Conservation (phyloP, 1,140 invertebrate species). For the Drosophila pallidifrons region DNA sequence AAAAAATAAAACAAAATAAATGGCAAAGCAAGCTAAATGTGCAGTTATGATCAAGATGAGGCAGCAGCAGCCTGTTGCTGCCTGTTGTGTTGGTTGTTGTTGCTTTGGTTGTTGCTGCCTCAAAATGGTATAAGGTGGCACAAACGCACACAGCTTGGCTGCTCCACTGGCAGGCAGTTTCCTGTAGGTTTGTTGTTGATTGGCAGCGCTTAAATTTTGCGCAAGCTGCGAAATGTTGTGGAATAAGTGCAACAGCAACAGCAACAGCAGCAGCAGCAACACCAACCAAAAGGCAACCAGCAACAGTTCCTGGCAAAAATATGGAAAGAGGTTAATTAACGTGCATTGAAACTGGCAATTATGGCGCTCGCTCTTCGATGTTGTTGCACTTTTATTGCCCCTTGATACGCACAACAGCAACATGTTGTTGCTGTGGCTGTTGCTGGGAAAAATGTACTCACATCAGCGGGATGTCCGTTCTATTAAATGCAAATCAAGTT, state of each 20-base stretch:
- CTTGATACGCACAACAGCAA: constrained; percentile 55
- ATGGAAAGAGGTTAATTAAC: constrained; percentile 84
- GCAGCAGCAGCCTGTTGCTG: constrained; percentile 30
- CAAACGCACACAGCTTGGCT: constrained; percentile 29
- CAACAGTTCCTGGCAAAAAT: constrained; percentile 60
- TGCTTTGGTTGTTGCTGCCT: constrained; percentile 42
- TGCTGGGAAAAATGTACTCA: constrained; percentile 30
- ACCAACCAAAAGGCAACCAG: constrained; percentile 13
- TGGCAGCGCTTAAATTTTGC: constrained; percentile 72
- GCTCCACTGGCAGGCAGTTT: constrained; percentile 22
- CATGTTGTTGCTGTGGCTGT: constrained; percentile 31
- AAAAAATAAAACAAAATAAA: constrained; percentile 81
- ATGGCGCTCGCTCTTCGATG: constrained; percentile 55
- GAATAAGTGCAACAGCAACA: constrained; percentile 35
- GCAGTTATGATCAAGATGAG: constrained; percentile 74
- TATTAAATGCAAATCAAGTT: constrained; percentile 78
- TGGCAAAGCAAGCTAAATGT: constrained; percentile 77
- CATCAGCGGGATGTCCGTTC: constrained; percentile 51
- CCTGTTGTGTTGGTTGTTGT: not conserved
- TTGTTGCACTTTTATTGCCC: constrained; percentile 46
- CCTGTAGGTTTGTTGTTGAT: constrained; percentile 54
- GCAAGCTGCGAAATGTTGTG: constrained; percentile 42
- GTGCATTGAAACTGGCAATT: constrained; percentile 82
- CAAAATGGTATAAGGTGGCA: constrained; percentile 80
- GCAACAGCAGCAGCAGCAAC: constrained; percentile 36